These are phyloP conservation scores for Bellardia pandia DNA, from an alignment of 2,888 invertebrate species.

Conservation along the genomic window DNA sequence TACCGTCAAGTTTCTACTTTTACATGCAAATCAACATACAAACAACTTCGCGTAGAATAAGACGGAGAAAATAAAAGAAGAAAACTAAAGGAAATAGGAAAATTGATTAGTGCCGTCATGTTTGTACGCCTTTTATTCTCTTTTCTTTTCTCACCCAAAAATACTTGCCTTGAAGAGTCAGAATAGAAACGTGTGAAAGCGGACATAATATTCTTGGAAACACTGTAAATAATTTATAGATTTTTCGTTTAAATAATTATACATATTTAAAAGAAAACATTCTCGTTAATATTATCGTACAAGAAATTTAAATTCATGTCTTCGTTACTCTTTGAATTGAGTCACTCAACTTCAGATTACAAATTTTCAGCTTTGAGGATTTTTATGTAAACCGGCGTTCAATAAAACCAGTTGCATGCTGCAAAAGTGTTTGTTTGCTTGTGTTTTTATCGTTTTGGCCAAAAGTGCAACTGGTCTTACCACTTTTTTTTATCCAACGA, in stretches of 20 bases:
- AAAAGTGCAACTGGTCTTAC: slow-evolving; percentile 67
- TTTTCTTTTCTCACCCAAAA: too few species aligned
- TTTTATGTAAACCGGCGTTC: slow-evolving; percentile 56
- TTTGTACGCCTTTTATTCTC: too few species aligned
- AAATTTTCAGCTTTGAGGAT: slow-evolving; percentile 21
- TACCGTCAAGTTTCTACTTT: too few species aligned
- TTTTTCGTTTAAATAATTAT: slow-evolving; percentile 1
- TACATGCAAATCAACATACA: too few species aligned
- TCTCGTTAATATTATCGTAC: slow-evolving; percentile 6
- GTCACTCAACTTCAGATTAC: slow-evolving; percentile 52
- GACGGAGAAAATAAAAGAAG: too few species aligned
- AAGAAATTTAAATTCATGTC: neutral
- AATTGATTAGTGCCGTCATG: too few species aligned
- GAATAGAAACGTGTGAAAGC: too few species aligned
- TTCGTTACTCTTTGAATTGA: slow-evolving; percentile 50
- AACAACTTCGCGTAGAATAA: too few species aligned
- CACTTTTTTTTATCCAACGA: slow-evolving; percentile 25
- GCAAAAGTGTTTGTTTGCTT: slow-evolving; percentile 47
- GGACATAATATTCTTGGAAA: slow-evolving; percentile 5
- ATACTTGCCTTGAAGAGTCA: too few species aligned
- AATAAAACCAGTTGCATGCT: slow-evolving; percentile 64
- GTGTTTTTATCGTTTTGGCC: slow-evolving; percentile 44
- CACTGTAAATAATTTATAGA: slow-evolving; percentile 16
- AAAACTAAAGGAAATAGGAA: too few species aligned
- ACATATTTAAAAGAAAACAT: neutral